A percentile compares a stretch with the other conserved stretches of the same genome.
Evolutionary conservation across 2,113 vertebrate genomes (phyloP).

Genomic region (Holacanthus passer): DNA sequence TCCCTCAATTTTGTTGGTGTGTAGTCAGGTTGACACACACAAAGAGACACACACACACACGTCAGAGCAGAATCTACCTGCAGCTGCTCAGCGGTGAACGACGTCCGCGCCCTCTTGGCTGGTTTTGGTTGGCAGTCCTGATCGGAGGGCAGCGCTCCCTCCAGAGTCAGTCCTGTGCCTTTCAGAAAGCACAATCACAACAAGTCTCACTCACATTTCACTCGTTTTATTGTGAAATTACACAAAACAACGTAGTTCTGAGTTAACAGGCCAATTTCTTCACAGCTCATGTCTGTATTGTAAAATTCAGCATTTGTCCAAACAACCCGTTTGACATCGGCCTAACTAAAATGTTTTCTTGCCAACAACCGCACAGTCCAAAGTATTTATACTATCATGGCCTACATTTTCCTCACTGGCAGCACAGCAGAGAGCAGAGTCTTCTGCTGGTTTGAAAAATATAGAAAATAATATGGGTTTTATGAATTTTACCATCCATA

Average conservation of each 20-base stretch:
- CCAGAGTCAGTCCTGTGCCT: constrained; percentile 93
- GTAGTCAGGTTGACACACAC: too few species aligned
- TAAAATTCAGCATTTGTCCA: constrained; percentile 27
- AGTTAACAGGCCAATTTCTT: constrained; percentile 16
- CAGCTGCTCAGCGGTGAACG: constrained; percentile 94
- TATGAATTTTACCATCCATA: neutral
- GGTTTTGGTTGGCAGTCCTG: constrained; percentile 96
- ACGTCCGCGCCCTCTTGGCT: constrained; percentile 94
- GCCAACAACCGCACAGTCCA: constrained; percentile 30
- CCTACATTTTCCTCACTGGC: neutral
- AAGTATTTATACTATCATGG: constrained; percentile 38
- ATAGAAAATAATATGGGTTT: neutral
- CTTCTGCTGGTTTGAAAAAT: neutral
- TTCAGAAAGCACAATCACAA: constrained; percentile 16
- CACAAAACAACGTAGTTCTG: neutral
- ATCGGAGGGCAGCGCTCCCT: constrained; percentile 93
- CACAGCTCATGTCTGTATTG: neutral
- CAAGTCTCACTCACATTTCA: neutral
- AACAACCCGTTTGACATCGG: constrained; percentile 21
- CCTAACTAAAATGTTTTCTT: constrained; percentile 45
- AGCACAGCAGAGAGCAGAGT: neutral
- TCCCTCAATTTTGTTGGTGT: too few species aligned
- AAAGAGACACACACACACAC: constrained; percentile 2
- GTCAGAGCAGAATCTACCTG: constrained; percentile 82
- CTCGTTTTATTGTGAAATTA: neutral